Evolutionary conservation across 2,797 vertebrate species (phyloP), one percentile per base, ranked within the genome.

Genomic region (Labeo calbasu): DNA sequence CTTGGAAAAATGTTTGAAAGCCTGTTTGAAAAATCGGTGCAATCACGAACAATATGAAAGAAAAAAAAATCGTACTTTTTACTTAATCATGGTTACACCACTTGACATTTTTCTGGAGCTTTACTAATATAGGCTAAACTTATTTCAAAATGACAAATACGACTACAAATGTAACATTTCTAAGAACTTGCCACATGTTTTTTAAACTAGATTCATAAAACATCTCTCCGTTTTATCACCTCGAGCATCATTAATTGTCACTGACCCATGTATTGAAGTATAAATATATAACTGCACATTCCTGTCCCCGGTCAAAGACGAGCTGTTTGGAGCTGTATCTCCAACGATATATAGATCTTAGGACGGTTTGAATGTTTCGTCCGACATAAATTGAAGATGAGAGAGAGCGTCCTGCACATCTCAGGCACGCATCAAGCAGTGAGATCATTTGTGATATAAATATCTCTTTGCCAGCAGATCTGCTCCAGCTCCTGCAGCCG

Each of bases 381-480:
- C 63, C 65, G 63, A 81, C 65, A 70, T 69, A 86, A 61, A 84
- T 59, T 61, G 61, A 59, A 68, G 86, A 87, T 82, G 87, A 85
- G 86, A 84, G 86, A 17, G 85, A 77, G 90, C 89, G 92, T 92
- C 91, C 92, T 92, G 92, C 91, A 92, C 91, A 91, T 91, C 91
- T 90, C 91, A 90, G 94, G 94, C 94, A 94, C 91, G 94, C 93
- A 90, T 88, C 57, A 89, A 92, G 94, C 90, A 91, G 94, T 97
- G 96, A 97, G 96, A 93, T 97, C 97, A 97, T 92, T 90, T 92
- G 89, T 91, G 96, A 95, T 97, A 97, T 96, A 98, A 98, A 98
- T 97, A 98, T 95, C 95, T 92, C 92, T 43, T 90, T 88, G 92
- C 94, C 94, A 88, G 93, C 89, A 89, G 92, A 93, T 91, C 92